Evolutionary conservation across 2,888 invertebrate genomes (phyloP), one percentile per base, ranked within the genome.

Genomic region (Pheosia tremula): DNA sequence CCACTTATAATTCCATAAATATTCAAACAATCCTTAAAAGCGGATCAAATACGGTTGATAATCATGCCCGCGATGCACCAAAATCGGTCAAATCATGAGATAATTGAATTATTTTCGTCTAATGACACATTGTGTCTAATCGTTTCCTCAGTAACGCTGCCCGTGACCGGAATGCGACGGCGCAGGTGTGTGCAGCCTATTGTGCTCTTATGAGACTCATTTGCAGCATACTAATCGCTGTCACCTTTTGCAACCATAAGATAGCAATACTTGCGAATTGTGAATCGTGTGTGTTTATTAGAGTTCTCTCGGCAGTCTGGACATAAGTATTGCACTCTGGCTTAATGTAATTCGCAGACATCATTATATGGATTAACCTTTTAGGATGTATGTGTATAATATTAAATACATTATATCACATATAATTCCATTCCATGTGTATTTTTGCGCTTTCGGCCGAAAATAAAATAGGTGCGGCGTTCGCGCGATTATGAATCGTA

Each of bases 131-230:
- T 74, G 73, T 72, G 53, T 54, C 58, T 65, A 66, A 72, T 72
- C 64, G 67, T 54, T 72, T 64, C 67, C 67, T 66, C 57, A 57
- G 49, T 61, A 59, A 59, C 60, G 56, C 47, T 54, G 64, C 57
- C 36, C 81, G 83, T 84, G 85, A 79, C 65, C 59, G 59, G 86
- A 83, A 84, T 84, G 66, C 65, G 55, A 61, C 62, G 53, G 9
- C 71, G 80, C 84, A 85, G 82, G 84, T 84, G 83, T 75, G 58
- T 24, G 37, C 36, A 56, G 59, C 41, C 71, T 58, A 82, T 81
- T 81, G 82, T 75, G 63, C 63, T 63, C 47, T 65, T 54, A n/a
- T 56, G 39, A 45, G 43, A 37, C 41, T 47, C 61, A 52, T 66
- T 50, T 37, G 24, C 55, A 55, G 78, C 69, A 80, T 78, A 75